Evolutionary conservation across 2,113 vertebrate species (phyloP).

Genomic region (Scartelaos histophorus): DNA sequence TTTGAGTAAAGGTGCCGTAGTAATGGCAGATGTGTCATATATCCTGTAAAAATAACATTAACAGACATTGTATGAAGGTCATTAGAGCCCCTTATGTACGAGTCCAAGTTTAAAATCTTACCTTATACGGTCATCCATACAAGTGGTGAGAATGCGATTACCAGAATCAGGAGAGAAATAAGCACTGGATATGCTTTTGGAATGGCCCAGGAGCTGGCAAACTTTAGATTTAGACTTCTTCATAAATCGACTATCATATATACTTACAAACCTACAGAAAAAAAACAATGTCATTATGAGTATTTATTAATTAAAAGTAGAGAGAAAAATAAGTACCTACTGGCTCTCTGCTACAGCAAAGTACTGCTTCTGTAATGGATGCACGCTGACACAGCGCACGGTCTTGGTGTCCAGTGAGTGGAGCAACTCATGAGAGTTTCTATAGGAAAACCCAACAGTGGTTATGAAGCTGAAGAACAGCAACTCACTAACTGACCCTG

Average conservation of each 20-base stretch:
- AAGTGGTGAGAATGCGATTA: constrained; percentile 81
- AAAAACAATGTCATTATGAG: background rate
- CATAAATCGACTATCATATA: constrained; percentile 84
- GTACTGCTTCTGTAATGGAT: constrained; percentile 83
- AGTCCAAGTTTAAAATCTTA: constrained; percentile 52
- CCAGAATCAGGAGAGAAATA: constrained; percentile 89
- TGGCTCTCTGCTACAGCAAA: constrained; percentile 79
- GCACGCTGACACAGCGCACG: constrained; percentile 82
- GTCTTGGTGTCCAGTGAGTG: constrained; percentile 62
- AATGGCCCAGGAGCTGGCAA: constrained; percentile 75
- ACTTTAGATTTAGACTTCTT: constrained; percentile 62
- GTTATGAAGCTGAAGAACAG: background rate
- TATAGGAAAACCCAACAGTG: constrained; percentile 27
- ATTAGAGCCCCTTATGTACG: background rate
- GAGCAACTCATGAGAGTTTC: constrained; percentile 70
- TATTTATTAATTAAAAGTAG: background rate
- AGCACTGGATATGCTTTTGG: constrained; percentile 77
- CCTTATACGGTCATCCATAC: constrained; percentile 84
- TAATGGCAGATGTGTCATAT: constrained; percentile 79
- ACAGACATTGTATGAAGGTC: background rate
- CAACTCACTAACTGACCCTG: background rate
- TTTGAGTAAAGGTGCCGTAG: constrained; percentile 54
- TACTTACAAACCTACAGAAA: constrained; percentile 72
- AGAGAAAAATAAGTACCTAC: constrained; percentile 60
- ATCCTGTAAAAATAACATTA: constrained; percentile 69